phyloP scores from a whole-genome alignment of 2,113 vertebrate genomes.

The Falco punctatus region DNA sequence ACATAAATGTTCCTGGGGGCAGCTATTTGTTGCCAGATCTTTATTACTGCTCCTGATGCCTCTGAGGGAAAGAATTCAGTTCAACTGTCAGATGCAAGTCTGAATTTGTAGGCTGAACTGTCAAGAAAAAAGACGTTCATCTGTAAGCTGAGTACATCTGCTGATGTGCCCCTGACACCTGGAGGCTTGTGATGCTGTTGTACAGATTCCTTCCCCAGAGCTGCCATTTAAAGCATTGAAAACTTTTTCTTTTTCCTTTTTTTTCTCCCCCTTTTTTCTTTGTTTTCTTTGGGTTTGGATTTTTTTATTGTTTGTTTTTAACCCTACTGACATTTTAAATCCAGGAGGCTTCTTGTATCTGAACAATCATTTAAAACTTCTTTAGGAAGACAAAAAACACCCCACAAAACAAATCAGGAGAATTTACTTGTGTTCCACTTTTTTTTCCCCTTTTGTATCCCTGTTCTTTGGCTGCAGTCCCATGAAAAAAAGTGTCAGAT shows the following conservation, averaged over 20 bases:
- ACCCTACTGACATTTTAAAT: background rate
- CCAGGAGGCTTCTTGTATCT: background rate
- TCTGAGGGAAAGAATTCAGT: background rate
- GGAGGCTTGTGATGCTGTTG: background rate
- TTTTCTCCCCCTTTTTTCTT: background rate
- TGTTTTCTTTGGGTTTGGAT: background rate
- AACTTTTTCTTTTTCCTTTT: background rate
- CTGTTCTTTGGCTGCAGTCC: background rate
- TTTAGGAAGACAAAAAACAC: background rate
- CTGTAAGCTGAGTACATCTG: background rate
- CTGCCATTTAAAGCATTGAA: background rate
- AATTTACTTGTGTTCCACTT: background rate
- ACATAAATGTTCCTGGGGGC: background rate
- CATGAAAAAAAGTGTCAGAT: background rate
- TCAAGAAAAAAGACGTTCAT: background rate
- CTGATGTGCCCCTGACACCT: background rate
- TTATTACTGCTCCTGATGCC: background rate
- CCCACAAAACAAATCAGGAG: background rate
- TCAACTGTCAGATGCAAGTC: background rate
- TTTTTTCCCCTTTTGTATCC: background rate
- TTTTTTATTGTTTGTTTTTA: background rate
- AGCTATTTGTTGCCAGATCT: background rate
- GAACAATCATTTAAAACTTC: background rate
- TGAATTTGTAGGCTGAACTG: slow-evolving; percentile 22
- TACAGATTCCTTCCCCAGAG: background rate